phyloP scores from a whole-genome alignment of 2,888 invertebrate genomes.

The Pyralis farinalis region DNA sequence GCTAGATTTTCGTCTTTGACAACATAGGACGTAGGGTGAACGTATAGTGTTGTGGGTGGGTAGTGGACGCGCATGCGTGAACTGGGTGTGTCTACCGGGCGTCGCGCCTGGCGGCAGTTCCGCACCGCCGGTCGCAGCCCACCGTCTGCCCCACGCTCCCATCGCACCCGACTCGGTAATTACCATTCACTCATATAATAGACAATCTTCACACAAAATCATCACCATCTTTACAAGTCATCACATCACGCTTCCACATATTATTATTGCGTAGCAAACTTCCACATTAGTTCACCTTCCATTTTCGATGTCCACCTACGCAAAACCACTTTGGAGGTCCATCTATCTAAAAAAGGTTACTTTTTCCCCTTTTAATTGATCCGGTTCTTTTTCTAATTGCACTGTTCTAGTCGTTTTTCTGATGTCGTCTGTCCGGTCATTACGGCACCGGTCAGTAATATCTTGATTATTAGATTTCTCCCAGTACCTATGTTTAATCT shows the following conservation, averaged over 20 bases:
- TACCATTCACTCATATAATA: slow-evolving; percentile 30
- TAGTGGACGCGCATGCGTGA: slow-evolving; percentile 60
- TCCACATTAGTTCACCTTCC: slow-evolving; percentile 42
- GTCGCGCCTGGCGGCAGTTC: slow-evolving; percentile 57
- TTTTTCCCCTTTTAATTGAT: slow-evolving; percentile 18
- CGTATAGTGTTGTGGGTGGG: slow-evolving; percentile 25
- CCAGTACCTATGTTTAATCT: no score
- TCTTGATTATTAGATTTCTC: no score
- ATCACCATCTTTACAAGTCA: slow-evolving; percentile 1
- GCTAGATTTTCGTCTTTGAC: slow-evolving; percentile 25
- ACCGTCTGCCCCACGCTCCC: slow-evolving; percentile 31
- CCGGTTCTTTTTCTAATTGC: not conserved
- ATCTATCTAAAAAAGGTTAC: slow-evolving; percentile 23
- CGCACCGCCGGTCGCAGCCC: slow-evolving; percentile 40
- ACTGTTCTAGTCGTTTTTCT: not conserved
- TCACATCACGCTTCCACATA: not conserved
- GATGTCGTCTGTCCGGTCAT: no score
- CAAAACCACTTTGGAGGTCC: slow-evolving; percentile 34
- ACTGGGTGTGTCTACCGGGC: slow-evolving; percentile 67
- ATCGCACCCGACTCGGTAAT: slow-evolving; percentile 37
- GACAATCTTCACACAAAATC: slow-evolving; percentile 18
- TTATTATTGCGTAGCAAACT: slow-evolving; percentile 18
- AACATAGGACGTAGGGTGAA: slow-evolving; percentile 29
- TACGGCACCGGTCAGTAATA: no score
- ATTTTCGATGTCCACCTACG: slow-evolving; percentile 52